Evolutionary conservation across 2,113 vertebrate species (phyloP).

Genomic region (Phaethon lepturus): DNA sequence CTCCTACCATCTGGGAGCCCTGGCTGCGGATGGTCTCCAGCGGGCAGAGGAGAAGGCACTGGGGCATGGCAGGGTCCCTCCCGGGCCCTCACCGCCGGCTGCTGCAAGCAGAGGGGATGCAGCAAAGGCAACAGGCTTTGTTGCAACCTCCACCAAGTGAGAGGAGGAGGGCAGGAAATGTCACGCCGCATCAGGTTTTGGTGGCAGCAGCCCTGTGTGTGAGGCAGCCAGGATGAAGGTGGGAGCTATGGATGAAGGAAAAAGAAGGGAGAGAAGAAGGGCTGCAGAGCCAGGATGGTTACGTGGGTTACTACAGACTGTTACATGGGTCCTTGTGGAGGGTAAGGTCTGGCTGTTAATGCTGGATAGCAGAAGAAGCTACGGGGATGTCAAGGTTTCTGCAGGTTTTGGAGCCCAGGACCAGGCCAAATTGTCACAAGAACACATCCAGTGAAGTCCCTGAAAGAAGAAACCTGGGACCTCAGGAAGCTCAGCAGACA

Average conservation of each 20-base stretch:
- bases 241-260: neutral
- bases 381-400: neutral
- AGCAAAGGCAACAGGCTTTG: neutral
- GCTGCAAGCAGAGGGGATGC: neutral
- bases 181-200: neutral
- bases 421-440: neutral
- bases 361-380: neutral
- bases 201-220: neutral
- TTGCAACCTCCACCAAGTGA: neutral
- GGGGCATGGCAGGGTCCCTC: neutral
- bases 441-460: neutral
- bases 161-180: neutral
- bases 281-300: neutral
- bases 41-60: neutral
- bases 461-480: neutral
- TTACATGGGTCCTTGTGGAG: accelerated
- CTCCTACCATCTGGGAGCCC: slow-evolving; percentile 14
- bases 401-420: neutral
- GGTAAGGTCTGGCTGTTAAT: neutral
- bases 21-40: neutral
- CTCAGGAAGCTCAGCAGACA: neutral
- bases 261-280: neutral
- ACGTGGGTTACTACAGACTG: neutral
- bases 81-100: accelerated
- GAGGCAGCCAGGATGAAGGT: neutral